Conservation (phyloP, 2,113 vertebrate genomes). For the Callopanchax toddi region DNA sequence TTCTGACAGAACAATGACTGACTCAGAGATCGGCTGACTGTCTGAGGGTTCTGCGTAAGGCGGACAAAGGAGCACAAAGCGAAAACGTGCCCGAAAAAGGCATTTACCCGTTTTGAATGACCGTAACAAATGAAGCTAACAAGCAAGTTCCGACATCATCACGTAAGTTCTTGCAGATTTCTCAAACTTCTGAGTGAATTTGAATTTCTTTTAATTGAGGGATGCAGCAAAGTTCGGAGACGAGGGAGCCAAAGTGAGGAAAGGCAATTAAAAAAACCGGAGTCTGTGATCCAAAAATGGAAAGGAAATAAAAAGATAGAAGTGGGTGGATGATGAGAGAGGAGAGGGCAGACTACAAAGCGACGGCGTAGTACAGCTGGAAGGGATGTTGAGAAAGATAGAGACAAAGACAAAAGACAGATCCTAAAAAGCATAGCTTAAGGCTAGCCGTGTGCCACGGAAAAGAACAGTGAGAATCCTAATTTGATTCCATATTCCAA, state of each 20-base stretch:
- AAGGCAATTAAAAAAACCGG: constrained; percentile 18
- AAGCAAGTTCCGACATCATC: background rate
- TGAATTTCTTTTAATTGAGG: constrained; percentile 3
- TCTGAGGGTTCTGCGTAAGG: constrained; percentile 20
- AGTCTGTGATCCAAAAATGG: constrained; percentile 26
- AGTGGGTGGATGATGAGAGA: constrained; percentile 37
- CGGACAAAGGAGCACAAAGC: background rate
- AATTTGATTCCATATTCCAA: constrained; percentile 72
- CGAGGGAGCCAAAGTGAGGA: background rate
- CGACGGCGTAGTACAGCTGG: constrained; percentile 42
- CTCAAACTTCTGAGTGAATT: background rate
- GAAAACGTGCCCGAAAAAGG: background rate
- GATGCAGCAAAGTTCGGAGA: constrained; percentile 8
- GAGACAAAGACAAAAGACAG: constrained; percentile 63
- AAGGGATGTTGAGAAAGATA: constrained; percentile 46
- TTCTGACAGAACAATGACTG: constrained; percentile 63
- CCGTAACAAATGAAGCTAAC: background rate
- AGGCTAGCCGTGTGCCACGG: constrained; percentile 60
- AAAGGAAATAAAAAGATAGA: constrained; percentile 28
- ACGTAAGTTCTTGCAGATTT: background rate
- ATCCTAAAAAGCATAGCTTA: constrained; percentile 66
- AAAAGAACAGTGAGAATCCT: constrained; percentile 60
- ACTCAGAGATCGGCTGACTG: constrained; percentile 32
- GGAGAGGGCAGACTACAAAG: constrained; percentile 43
- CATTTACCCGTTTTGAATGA: background rate